Evolutionary conservation across 2,888 invertebrate genomes (phyloP), one percentile per base, ranked within the genome.

Genomic region (Osmoderma eremita): DNA sequence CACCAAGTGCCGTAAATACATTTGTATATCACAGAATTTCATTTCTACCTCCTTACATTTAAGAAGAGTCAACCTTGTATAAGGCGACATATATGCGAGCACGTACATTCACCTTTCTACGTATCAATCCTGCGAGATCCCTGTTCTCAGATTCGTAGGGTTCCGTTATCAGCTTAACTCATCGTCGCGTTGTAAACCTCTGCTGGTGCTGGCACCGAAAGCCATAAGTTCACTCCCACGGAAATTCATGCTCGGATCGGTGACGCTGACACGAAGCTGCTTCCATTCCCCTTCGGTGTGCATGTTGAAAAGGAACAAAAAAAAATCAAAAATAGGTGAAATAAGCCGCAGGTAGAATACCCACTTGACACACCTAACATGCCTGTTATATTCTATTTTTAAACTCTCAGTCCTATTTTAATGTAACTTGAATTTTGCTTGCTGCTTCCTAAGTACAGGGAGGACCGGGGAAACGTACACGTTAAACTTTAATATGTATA

Each of bases 101-200:
- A 42, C 20, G 41, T 56, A 56, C 56, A 36, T 5, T n/a, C 12
- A 48, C 12, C 5, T 18, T 20, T 6, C 12, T 41, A 56, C 41
- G 56, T 56, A 56, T 42, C 56, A 56, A 56, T 56, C 42, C 56
- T 41, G 56, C 13, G 13, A n/a, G 56, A 56, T 56, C 56, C 13
- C 56, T 42, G 41, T 41, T 20, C 56, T 41, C 41, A 56, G 41
- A 41, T 56, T 56, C 41, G 56, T 56, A 41, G 42, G 41, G 56
- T 56, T 56, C 56, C 22, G 56, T 56, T 56, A 56, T 56, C 42
- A 56, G 41, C 56, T 56, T 56, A 56, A 56, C 56, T 54, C 22
- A 56, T 56, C 56, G 41, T 39, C 22, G 20, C 20, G 42, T 42
- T 42, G 56, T 39, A 41, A 41, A 56, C 22, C 41, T 39, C 10